Percentiles rank a stretch among this genome's conserved stretches.
phyloP scores from a whole-genome alignment of 1,140 invertebrate species.

The Atta texana region DNA sequence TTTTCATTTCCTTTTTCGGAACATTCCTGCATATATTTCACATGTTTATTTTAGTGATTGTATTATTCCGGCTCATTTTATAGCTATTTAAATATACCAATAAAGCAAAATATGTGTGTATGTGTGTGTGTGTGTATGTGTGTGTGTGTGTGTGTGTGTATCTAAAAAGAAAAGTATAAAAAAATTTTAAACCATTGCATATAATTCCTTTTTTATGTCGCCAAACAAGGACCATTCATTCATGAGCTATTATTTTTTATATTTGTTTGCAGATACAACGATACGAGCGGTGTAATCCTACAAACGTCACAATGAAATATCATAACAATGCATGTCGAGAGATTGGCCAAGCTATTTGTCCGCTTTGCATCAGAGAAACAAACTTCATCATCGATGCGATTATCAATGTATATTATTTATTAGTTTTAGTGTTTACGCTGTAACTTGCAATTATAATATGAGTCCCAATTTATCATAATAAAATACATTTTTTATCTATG shows the following conservation, averaged over 20 bases:
- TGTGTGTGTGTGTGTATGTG: neutral
- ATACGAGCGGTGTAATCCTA: neutral
- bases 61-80: slow-evolving; percentile 1
- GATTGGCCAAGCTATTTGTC: slow-evolving; percentile 13
- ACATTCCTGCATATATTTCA: neutral
- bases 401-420: slow-evolving; percentile 7
- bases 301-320: slow-evolving; percentile 23
- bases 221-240: slow-evolving; percentile 2
- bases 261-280: slow-evolving; percentile 29
- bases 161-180: slow-evolving; percentile 1
- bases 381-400: neutral
- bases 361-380: neutral
- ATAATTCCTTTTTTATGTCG: slow-evolving; percentile 34
- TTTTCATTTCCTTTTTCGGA: neutral
- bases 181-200: slow-evolving; percentile 1
- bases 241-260: neutral
- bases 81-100: slow-evolving; percentile 2
- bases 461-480: neutral
- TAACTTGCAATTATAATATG: neutral
- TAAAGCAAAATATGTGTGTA: neutral
- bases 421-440: neutral
- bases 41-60: slow-evolving; percentile 7
- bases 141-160: neutral
- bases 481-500: neutral
- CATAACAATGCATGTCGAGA: slow-evolving; percentile 15